A percentile compares a stretch with the other conserved stretches of the same genome.
These are phyloP conservation scores for Microplitis demolitor DNA, from an alignment of 1,140 invertebrate species.

Conservation along the genomic window DNA sequence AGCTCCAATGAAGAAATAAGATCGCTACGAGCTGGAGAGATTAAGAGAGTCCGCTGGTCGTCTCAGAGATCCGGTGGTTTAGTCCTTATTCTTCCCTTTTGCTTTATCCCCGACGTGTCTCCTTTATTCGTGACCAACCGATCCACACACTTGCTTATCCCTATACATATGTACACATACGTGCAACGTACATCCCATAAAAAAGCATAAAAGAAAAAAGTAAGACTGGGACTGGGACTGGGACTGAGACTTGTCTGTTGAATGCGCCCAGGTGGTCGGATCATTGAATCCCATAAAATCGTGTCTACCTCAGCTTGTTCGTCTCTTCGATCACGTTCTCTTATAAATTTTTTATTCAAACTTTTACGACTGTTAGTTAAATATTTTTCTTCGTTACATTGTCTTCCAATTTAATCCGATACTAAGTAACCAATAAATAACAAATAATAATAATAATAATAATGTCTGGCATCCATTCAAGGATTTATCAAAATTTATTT, in stretches of 20 bases:
- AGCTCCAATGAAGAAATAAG: constrained; percentile 44
- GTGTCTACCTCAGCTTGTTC: constrained; percentile 27
- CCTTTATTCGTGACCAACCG: neutral
- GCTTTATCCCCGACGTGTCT: neutral
- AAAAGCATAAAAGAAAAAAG: neutral
- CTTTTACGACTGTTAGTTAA: constrained; percentile 7
- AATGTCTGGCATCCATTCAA: no score
- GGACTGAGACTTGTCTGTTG: neutral
- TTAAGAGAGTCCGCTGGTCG: constrained; percentile 31
- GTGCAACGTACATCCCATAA: neutral
- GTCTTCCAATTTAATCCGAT: neutral
- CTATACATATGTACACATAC: neutral
- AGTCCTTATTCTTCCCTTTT: neutral
- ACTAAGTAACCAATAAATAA: neutral
- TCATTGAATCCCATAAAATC: constrained; percentile 37
- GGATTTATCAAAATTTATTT: no score
- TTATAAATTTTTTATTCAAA: constrained; percentile 10
- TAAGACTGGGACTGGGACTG: neutral
- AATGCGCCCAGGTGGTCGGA: constrained; percentile 41
- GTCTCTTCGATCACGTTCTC: constrained; percentile 22
- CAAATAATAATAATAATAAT: no score
- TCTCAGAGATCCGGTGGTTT: neutral
- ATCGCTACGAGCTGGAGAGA: constrained; percentile 33
- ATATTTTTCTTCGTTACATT: constrained; percentile 12
- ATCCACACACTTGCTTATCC: neutral